phyloP scores from a whole-genome alignment of 2,113 vertebrate genomes.

The Salvator merianae region DNA sequence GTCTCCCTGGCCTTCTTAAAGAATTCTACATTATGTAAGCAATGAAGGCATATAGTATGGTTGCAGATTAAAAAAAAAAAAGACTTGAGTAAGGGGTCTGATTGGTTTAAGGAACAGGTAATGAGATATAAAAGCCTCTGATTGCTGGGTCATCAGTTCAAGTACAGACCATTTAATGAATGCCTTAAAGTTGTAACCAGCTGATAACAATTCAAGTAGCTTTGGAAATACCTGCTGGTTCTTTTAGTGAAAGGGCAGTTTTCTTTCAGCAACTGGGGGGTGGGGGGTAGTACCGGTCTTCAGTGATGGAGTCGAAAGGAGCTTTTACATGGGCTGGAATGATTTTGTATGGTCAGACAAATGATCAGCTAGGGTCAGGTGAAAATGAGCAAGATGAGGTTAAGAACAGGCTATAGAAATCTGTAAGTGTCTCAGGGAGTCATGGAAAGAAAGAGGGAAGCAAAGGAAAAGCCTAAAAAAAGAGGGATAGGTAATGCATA shows the following conservation, averaged over 20 bases:
- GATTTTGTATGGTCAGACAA: no score
- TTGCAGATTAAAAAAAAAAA: background rate
- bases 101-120: constrained; percentile 7
- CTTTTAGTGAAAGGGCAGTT: background rate
- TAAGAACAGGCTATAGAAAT: no score
- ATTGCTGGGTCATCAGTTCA: background rate
- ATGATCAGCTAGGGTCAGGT: no score
- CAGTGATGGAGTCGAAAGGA: no score
- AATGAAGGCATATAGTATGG: background rate
- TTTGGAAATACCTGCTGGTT: background rate
- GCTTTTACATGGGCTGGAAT: no score
- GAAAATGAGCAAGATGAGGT: no score
- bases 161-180: background rate
- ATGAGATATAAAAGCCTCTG: constrained; percentile 8
- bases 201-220: background rate
- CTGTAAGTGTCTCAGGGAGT: no score
- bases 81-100: constrained; percentile 13
- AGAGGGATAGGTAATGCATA: no score
- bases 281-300: background rate
- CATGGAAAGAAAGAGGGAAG: no score
- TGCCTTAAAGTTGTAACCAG: background rate
- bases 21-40: background rate
- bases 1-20: background rate
- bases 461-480: no score
- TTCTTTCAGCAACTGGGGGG: background rate